Evolutionary conservation across 2,113 vertebrate genomes (phyloP).

Genomic region (Gnathonemus echidnorhynchus): DNA sequence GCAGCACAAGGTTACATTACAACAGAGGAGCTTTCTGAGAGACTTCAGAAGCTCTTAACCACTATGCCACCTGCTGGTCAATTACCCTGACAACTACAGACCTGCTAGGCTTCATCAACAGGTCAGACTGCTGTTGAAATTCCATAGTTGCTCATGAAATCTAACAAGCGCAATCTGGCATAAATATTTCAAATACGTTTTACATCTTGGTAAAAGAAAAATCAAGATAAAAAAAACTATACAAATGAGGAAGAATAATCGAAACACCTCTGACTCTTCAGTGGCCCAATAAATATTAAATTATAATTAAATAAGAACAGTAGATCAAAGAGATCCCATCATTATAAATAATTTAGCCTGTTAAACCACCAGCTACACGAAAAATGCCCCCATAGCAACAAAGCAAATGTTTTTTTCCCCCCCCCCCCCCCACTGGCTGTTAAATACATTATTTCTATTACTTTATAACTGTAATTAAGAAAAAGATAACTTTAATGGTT

Average conservation of each 20-base stretch:
- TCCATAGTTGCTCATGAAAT: neutral
- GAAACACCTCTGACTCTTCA: neutral
- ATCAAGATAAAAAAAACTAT: neutral
- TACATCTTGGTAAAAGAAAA: neutral
- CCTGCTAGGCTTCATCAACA: neutral
- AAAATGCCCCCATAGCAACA: slow-evolving; percentile 22
- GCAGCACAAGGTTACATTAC: neutral
- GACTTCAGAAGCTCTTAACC: neutral
- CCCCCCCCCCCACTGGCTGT: neutral
- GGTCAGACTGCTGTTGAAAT: neutral
- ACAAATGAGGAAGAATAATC: neutral
- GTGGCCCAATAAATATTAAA: slow-evolving; percentile 6
- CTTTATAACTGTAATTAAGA: slow-evolving; percentile 1
- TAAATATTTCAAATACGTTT: neutral
- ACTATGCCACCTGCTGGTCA: neutral
- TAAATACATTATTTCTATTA: neutral
- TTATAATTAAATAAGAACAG: slow-evolving; percentile 26
- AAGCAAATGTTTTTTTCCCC: slow-evolving; percentile 23
- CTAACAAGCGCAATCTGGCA: neutral
- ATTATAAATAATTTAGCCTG: slow-evolving; percentile 53
- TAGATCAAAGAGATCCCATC: slow-evolving; percentile 46
- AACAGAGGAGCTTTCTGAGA: neutral
- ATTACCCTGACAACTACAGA: neutral
- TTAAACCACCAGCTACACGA: slow-evolving; percentile 41
- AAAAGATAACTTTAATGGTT: neutral